These are phyloP conservation scores for Zoanthus solanderi DNA, from an alignment of 92 coral and sea anemone species.

Conservation along the genomic window DNA sequence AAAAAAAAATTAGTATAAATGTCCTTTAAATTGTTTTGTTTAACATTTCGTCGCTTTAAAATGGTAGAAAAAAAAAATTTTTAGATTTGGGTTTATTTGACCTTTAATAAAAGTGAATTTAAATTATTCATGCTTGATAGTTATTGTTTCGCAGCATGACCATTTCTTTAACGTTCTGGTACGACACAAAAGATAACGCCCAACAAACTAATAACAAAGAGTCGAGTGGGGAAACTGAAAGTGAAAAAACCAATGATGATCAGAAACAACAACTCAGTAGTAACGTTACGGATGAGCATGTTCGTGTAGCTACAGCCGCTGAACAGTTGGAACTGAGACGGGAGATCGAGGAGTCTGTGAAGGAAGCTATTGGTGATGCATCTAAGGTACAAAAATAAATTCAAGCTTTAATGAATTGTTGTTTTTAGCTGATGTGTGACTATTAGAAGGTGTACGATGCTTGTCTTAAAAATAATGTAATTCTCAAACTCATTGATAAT, in stretches of 20 bases:
- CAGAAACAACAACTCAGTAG: background rate
- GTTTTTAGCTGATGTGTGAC: background rate
- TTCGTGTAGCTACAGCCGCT: conserved; percentile 47
- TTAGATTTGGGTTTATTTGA: too few species aligned
- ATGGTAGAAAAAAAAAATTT: too few species aligned
- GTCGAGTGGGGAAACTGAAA: background rate
- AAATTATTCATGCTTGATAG: background rate
- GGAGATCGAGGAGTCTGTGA: conserved; percentile 60
- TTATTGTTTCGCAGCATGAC: conserved; percentile 70
- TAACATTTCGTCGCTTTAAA: too few species aligned
- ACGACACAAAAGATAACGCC: conserved; percentile 60
- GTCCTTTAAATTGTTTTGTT: too few species aligned
- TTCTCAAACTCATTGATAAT: too few species aligned
- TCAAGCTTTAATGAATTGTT: background rate
- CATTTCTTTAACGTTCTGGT: conserved; percentile 95
- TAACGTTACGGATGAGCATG: conserved; percentile 5
- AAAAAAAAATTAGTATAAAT: too few species aligned
- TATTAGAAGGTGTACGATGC: background rate
- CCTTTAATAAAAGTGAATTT: too few species aligned
- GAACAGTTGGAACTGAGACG: conserved; percentile 62
- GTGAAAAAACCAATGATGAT: background rate
- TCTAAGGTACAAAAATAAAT: conserved; percentile 46
- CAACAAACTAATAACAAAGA: background rate
- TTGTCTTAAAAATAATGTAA: too few species aligned
- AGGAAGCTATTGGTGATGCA: conserved; percentile 54